phyloP scores from a whole-genome alignment of 1,140 invertebrate species.

The Leptinotarsa undecemlineata region DNA sequence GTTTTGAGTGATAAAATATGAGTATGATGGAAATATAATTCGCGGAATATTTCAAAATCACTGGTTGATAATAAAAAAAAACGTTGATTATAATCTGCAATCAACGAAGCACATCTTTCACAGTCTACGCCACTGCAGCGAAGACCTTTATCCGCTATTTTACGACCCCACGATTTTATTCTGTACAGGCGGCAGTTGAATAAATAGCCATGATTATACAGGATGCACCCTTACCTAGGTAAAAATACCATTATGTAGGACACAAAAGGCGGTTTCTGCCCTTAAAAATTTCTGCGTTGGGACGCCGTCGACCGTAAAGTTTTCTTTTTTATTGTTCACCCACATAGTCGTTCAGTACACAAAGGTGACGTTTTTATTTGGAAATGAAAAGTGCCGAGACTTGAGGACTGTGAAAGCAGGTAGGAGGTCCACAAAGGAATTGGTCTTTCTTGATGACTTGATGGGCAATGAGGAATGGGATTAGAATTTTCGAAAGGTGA shows the following conservation, averaged over 20 bases:
- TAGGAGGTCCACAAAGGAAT: not conserved
- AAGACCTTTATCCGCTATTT: conserved; percentile 9
- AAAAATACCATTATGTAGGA: conserved; percentile 6
- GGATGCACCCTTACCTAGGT: conserved; percentile 19
- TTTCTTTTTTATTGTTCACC: conserved; percentile 13
- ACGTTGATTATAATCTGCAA: not conserved
- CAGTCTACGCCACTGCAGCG: not conserved
- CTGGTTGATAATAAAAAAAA: too few relatives aligned
- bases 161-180: conserved; percentile 7
- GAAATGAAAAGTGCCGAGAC: not conserved
- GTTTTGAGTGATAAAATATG: too few relatives aligned
- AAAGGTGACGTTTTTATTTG: conserved; percentile 3
- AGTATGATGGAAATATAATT: too few relatives aligned
- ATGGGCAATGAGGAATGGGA: not conserved
- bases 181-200: conserved; percentile 9
- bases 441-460: not conserved
- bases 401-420: not conserved
- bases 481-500: too few relatives aligned
- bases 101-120: not conserved
- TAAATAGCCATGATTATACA: conserved; percentile 17
- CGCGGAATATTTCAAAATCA: too few relatives aligned
- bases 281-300: not conserved
- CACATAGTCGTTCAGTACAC: not conserved
- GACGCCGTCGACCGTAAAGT: conserved; percentile 5
- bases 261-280: conserved; percentile 5